Evolutionary conservation across 53 echinoderm and acorn worm genomes (phyloP).

Genomic region (Crossaster papposus): DNA sequence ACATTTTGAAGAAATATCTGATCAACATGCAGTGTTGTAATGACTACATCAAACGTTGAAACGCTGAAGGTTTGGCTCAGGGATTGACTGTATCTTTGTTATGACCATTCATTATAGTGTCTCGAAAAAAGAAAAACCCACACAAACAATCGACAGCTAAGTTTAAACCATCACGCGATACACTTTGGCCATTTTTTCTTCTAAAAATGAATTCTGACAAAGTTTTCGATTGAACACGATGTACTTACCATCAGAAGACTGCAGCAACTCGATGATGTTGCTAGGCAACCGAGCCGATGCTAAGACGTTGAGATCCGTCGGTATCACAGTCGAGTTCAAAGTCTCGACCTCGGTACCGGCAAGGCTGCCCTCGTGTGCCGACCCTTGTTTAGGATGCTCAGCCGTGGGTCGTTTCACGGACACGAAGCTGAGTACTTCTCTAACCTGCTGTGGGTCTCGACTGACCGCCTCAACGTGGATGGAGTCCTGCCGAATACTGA

Average conservation of each 20-base stretch:
- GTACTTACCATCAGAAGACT: slow-evolving; percentile 1
- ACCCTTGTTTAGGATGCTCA: background rate
- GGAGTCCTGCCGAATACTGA: slow-evolving; percentile 26
- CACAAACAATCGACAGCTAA: too few species aligned
- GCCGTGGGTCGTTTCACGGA: background rate
- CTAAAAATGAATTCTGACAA: too few species aligned
- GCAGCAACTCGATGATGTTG: background rate
- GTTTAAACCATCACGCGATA: too few species aligned
- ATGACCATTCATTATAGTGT: too few species aligned
- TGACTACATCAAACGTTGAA: background rate
- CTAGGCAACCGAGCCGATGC: slow-evolving; percentile 6
- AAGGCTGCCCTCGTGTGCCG: slow-evolving; percentile 6
- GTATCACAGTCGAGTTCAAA: slow-evolving; percentile 10
- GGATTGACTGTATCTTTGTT: too few species aligned
- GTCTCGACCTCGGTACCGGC: slow-evolving; percentile 30
- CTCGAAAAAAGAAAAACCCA: too few species aligned
- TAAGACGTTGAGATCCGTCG: background rate
- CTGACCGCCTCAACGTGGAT: slow-evolving; percentile 36
- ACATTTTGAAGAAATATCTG: background rate
- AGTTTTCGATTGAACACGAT: background rate
- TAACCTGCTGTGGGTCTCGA: background rate
- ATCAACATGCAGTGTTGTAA: background rate
- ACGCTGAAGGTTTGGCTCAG: too few species aligned
- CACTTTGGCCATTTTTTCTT: too few species aligned
- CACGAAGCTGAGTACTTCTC: background rate